Evolutionary conservation across 2,888 invertebrate genomes (phyloP), one percentile per base, ranked within the genome.

Genomic region (Horisme vitalbata): DNA sequence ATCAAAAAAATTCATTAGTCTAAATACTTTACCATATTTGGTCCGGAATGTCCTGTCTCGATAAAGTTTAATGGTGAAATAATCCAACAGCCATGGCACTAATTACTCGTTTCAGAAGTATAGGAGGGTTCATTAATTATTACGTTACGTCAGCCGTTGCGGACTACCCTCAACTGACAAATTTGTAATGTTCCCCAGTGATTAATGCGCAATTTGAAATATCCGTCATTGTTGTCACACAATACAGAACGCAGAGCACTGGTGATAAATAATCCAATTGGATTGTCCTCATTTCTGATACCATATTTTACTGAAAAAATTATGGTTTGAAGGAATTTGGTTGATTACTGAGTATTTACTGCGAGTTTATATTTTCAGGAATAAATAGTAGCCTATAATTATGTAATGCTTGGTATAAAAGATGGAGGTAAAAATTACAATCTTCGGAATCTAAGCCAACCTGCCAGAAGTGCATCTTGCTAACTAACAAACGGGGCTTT

Each of bases 201-300:
- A 78, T 77, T 74, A 75, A 79, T 78, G 73, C 58, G 55, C 63
- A 62, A 71, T 74, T 74, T 67, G 70, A 71, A 73, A 74, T 74
- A 69, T 72, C 62, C 65, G 63, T 70, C 73, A 72, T 71, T 78
- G 71, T 71, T 71, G 67, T 67, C 62, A 65, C 61, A 52, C 47
- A 52, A 55, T 41, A 57, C 47, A 28, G 28, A 51, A 53, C 57
- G 53, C 43, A 51, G 38, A 46, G 41, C 32, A 41, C 31, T n/a
- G 41, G 36, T 45, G 41, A 54, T 59, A 49, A 55, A 61, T 65
- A 65, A 60, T 63, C 43, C 41, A 35, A 45, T 52, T 34, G 31
- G 30, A 34, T 38, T 39, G 31, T 36, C 33, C 38, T 45, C 34
- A 39, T 50, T 54, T 49, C 39, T 43, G 32, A 18, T 46, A 43